A percentile compares a stretch with the other conserved stretches of the same genome.
Evolutionary conservation across 1,140 invertebrate genomes (phyloP).

Genomic region (Aplysia californica): DNA sequence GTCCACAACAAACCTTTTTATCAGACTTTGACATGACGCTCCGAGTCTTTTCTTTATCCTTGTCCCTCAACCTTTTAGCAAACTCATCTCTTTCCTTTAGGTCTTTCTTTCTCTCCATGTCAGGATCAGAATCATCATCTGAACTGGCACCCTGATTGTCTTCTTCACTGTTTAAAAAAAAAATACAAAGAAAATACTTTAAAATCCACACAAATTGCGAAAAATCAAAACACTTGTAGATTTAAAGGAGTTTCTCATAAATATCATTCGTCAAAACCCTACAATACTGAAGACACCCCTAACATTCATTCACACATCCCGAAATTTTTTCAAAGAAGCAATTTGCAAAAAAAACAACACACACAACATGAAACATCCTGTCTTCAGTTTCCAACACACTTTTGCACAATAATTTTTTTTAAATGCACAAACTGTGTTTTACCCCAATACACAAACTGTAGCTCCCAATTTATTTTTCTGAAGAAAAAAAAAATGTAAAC

Average conservation of each 20-base stretch:
- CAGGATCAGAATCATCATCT: conserved; percentile 46
- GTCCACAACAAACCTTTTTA: conserved; percentile 70
- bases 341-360: no score
- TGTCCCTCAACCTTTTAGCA: conserved; percentile 85
- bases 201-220: not conserved
- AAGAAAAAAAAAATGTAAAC: no score
- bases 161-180: conserved; percentile 28
- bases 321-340: no score
- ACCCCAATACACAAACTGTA: no score
- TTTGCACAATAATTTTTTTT: no score
- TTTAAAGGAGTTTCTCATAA: not conserved
- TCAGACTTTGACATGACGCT: conserved; percentile 79
- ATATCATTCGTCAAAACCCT: not conserved
- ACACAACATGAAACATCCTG: no score
- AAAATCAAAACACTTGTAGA: not conserved
- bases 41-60: conserved; percentile 89
- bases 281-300: not conserved
- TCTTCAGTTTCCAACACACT: no score
- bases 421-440: no score
- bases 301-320: not conserved
- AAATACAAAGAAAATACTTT: not conserved
- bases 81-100: conserved; percentile 95
- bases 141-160: conserved; percentile 31
- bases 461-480: no score
- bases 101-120: conserved; percentile 79